phyloP scores from a whole-genome alignment of 2,888 invertebrate genomes.

The Luperina nickerlii region DNA sequence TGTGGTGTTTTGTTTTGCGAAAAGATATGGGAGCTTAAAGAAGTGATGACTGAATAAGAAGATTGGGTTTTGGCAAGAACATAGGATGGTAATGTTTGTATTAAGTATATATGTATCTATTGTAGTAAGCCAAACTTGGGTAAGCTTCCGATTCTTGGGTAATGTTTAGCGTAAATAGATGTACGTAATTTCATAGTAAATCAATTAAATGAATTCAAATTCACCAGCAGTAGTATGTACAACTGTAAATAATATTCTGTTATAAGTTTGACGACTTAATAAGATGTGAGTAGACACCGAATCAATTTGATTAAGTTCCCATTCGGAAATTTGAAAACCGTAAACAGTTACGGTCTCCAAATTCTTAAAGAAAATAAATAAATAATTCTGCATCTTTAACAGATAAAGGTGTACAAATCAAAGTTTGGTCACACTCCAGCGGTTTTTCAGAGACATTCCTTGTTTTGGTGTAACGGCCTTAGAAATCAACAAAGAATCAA shows the following conservation, averaged over 20 bases:
- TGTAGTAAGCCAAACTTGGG: not conserved
- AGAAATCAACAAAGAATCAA: constrained; percentile 53
- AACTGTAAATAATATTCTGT: not conserved
- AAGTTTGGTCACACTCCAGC: constrained; percentile 42
- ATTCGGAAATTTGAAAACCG: constrained; percentile 23
- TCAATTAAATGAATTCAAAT: not conserved
- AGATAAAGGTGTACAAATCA: constrained; percentile 50
- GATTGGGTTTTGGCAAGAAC: not conserved
- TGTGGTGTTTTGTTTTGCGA: constrained; percentile 7
- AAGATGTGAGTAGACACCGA: constrained; percentile 16
- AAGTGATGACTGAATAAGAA: not conserved
- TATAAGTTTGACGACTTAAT: not conserved
- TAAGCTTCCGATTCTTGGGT: not conserved
- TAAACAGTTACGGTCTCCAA: constrained; percentile 28
- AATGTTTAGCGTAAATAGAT: not conserved
- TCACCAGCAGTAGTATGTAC: not conserved
- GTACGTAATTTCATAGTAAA: not conserved
- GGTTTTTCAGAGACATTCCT: constrained; percentile 38
- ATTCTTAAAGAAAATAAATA: constrained; percentile 26
- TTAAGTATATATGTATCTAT: not conserved
- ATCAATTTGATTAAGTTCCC: constrained; percentile 37
- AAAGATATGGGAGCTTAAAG: not conserved
- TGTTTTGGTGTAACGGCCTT: constrained; percentile 46
- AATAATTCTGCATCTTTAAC: constrained; percentile 45
- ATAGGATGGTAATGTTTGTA: too few species aligned